These are phyloP conservation scores for Trichonephila clavata DNA, from an alignment of 1,140 invertebrate genomes.

Conservation along the genomic window DNA sequence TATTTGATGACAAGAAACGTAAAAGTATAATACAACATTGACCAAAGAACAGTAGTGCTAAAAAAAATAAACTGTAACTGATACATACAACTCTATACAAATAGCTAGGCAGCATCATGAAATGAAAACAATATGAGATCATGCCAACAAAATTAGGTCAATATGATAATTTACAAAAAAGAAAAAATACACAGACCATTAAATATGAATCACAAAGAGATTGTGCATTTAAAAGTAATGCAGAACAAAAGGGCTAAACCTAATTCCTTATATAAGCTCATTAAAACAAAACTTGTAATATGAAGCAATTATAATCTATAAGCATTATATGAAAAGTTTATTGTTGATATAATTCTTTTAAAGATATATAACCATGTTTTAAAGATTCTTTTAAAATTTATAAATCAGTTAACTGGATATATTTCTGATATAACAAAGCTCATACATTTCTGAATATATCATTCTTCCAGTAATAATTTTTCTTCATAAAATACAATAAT, in stretches of 20 bases:
- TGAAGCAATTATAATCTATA: not conserved
- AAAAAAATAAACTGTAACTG: slow-evolving; percentile 33
- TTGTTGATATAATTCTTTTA: not conserved
- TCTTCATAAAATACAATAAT: slow-evolving; percentile 8
- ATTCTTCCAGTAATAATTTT: not conserved
- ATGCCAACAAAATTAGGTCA: slow-evolving; percentile 23
- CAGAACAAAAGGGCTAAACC: not conserved
- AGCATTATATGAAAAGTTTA: not conserved
- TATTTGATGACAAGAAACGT: slow-evolving; percentile 21
- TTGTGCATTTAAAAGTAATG: slow-evolving; percentile 36
- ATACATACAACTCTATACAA: slow-evolving; percentile 40
- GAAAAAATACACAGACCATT: not conserved
- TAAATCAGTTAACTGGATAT: not conserved
- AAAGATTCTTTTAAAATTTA: not conserved
- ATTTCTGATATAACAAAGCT: not conserved
- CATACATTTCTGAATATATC: not conserved
- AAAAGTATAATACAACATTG: slow-evolving; percentile 52
- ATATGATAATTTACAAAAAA: slow-evolving; percentile 25
- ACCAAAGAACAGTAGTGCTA: not conserved
- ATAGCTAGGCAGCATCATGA: slow-evolving; percentile 17
- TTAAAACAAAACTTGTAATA: slow-evolving; percentile 1
- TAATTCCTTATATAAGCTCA: slow-evolving; percentile 41
- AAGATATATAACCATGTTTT: not conserved
- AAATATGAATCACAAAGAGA: slow-evolving; percentile 6
- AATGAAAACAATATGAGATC: slow-evolving; percentile 55